Conservation (phyloP, 2,888 invertebrate species). For the Linyphia triangularis region DNA sequence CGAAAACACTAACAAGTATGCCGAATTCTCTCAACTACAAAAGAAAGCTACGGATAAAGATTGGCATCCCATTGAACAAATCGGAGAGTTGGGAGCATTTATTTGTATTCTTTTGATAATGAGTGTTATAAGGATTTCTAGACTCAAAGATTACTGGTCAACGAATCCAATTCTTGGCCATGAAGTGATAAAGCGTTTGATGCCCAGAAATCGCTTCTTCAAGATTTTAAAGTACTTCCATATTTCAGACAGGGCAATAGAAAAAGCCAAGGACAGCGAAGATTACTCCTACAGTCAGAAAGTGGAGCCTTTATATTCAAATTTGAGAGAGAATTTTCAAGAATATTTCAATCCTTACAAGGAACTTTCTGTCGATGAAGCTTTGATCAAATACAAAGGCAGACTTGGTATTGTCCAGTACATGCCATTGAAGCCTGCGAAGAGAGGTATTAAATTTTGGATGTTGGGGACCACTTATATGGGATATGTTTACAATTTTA, state of each 20-base stretch:
- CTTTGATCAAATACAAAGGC: neutral
- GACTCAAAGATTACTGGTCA: neutral
- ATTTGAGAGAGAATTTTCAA: neutral
- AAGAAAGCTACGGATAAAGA: no score
- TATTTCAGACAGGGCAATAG: neutral
- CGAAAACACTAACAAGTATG: no score
- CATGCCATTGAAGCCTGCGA: no score
- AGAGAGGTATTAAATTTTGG: neutral
- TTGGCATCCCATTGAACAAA: no score
- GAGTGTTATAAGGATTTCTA: neutral
- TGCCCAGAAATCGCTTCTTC: neutral
- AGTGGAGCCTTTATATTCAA: neutral
- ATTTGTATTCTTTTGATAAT: no score
- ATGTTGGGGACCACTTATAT: neutral
- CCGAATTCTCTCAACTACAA: no score
- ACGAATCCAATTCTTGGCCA: neutral
- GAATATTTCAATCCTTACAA: neutral
- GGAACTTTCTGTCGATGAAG: neutral
- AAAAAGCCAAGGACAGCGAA: neutral
- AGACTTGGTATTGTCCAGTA: neutral
- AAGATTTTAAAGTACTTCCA: neutral
- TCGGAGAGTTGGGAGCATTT: no score
- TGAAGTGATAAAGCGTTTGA: neutral
- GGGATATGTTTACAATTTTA: neutral
- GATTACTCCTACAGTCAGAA: neutral